A percentile compares a stretch with the other conserved stretches of the same genome.
phyloP scores from a whole-genome alignment of 2,797 vertebrate genomes.

The Carapus acus region DNA sequence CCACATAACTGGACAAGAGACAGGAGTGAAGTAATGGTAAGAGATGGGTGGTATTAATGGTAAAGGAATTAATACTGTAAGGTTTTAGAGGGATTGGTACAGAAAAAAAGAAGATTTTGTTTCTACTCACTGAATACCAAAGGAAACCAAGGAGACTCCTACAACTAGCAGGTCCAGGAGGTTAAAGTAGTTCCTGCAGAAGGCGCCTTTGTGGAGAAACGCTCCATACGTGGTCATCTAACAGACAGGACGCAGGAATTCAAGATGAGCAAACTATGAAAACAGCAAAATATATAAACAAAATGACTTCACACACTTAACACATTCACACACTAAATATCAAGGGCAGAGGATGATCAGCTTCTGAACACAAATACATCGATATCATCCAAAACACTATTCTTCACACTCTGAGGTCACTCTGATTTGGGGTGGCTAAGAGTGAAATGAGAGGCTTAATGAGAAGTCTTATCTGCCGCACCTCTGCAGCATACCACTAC shows the following conservation, averaged over 20 bases:
- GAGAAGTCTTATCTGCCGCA: constrained; percentile 62
- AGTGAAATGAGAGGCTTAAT: constrained; percentile 62
- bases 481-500: constrained; percentile 65
- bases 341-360: constrained; percentile 22
- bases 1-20: no score
- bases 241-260: constrained; percentile 45
- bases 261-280: constrained; percentile 27
- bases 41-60: no score
- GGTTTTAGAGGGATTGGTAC: no score
- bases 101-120: not conserved
- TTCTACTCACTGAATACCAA: constrained; percentile 94
- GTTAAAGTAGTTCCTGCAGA: constrained; percentile 99
- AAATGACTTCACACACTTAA: not conserved
- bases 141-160: constrained; percentile 95
- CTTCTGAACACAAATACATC: constrained; percentile 22
- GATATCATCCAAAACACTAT: constrained; percentile 20
- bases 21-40: no score
- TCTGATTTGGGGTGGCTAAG: constrained; percentile 70
- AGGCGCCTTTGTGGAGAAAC: constrained; percentile 97
- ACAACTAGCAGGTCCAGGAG: constrained; percentile 96
- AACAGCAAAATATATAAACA: constrained; percentile 16
- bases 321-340: constrained; percentile 22
- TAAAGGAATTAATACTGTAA: no score
- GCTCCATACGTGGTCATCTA: constrained; percentile 99
- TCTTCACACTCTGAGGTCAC: constrained; percentile 68